Percentiles rank a stretch among this genome's conserved stretches.
phyloP scores from a whole-genome alignment of 1,140 invertebrate genomes.

The Plodia interpunctella region DNA sequence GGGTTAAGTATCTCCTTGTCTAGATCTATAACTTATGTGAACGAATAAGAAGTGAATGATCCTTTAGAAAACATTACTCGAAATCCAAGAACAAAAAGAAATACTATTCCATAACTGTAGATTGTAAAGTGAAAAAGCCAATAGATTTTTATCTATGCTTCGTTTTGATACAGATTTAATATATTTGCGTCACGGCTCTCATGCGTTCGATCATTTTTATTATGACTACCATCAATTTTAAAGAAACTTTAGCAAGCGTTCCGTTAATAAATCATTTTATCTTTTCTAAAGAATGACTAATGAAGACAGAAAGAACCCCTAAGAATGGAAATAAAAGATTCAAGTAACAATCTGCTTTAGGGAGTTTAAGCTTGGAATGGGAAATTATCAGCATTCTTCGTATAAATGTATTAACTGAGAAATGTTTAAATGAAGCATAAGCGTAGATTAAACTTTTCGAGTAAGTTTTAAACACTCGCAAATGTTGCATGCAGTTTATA shows the following conservation, averaged over 20 bases:
- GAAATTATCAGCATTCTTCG: constrained; percentile 24
- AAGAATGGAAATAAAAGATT: constrained; percentile 46
- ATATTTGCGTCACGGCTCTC: too few relatives aligned
- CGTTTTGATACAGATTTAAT: too few relatives aligned
- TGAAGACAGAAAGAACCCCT: constrained; percentile 40
- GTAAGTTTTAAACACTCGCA: not conserved
- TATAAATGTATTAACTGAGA: constrained; percentile 21
- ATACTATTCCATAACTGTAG: too few relatives aligned
- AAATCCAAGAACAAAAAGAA: too few relatives aligned
- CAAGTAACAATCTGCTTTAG: constrained; percentile 44
- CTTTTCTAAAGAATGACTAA: constrained; percentile 52
- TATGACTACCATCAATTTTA: constrained; percentile 22
- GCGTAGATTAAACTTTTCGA: not conserved
- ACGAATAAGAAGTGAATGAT: too few relatives aligned
- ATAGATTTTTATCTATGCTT: too few relatives aligned
- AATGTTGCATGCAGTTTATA: too few relatives aligned
- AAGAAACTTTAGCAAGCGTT: not conserved
- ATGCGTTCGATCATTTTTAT: constrained; percentile 13
- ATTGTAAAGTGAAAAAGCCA: too few relatives aligned
- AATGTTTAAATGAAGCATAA: not conserved
- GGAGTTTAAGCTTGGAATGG: constrained; percentile 28
- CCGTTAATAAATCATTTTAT: constrained; percentile 34
- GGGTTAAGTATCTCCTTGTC: too few relatives aligned
- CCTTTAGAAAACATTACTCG: too few relatives aligned
- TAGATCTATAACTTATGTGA: too few relatives aligned